Base-by-base conservation (phyloP, 1,140 invertebrate genomes). In the Bilobella aurantiaca region DNA sequence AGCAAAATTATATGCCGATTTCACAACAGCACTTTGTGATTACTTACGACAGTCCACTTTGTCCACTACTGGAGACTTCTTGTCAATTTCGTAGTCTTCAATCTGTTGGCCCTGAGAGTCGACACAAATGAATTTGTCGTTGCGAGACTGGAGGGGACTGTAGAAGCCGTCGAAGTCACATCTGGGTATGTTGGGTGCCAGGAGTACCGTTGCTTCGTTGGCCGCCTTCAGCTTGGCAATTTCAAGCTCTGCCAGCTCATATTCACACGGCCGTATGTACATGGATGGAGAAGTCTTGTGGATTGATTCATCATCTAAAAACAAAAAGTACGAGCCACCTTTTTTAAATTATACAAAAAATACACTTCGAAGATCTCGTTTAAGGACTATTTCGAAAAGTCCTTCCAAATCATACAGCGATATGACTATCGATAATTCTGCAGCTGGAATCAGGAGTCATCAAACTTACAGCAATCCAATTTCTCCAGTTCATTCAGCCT, bases 391-490 rank as follows among this genome's bases (percentile, higher is more conserved):
- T 63, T 25, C 18, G 27, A 31, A 63, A 32, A 25, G 53, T 49
- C 5, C 31, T 47, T 57, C n/a, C n/a, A n/a, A n/a, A n/a, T n/a
- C n/a, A n/a, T n/a, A n/a, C n/a, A n/a, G n/a, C n/a, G n/a, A n/a
- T n/a, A n/a, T n/a, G n/a, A n/a, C n/a, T n/a, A n/a, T n/a, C n/a
- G n/a, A n/a, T n/a, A n/a, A n/a, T n/a, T n/a, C n/a, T n/a, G n/a
- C n/a, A n/a, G n/a, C n/a, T n/a, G n/a, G n/a, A n/a, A n/a, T n/a
- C n/a, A n/a, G n/a, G n/a, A n/a, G n/a, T 5, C 27, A 27, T 30
- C 28, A 62, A 42, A n/a, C 63, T 60, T 68, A 71, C 69, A 71
- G 46, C 69, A 71, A 14, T 23, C 14, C 12, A 64, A 21, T 42
- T 46, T 34, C 16, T 30, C 58, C 12, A 68, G 60, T 3, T 64